A percentile compares a stretch with the other conserved stretches of the same genome.
These are phyloP conservation scores for Iphiclides podalirius DNA, from an alignment of 2,888 invertebrate species.

Conservation along the genomic window DNA sequence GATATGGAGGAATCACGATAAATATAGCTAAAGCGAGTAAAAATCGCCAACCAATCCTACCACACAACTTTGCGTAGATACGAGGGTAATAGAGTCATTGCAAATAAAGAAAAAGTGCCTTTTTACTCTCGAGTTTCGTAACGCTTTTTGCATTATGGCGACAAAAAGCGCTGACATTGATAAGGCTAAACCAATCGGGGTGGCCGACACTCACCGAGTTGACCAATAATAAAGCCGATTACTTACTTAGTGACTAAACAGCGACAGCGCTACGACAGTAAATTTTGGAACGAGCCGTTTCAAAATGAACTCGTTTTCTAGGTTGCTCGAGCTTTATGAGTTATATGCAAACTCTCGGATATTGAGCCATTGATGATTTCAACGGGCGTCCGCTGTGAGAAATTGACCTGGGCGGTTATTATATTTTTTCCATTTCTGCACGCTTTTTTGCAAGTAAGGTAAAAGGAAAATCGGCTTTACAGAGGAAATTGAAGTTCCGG, in stretches of 20 bases:
- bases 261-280: not conserved
- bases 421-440: not conserved
- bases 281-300: no score
- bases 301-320: not conserved
- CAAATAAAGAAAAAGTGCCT: conserved; percentile 2
- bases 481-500: conserved; percentile 73
- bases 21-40: no score
- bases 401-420: not conserved
- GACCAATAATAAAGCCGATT: conserved; percentile 6
- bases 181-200: conserved; percentile 3
- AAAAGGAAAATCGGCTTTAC: conserved; percentile 62
- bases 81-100: not conserved
- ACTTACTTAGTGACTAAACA: conserved; percentile 5
- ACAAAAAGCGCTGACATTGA: conserved; percentile 10
- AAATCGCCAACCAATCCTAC: no score
- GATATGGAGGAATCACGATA: no score
- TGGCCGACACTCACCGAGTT: conserved; percentile 9
- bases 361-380: not conserved
- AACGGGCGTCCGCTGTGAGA: not conserved
- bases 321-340: not conserved
- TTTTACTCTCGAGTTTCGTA: not conserved
- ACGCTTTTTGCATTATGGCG: no score
- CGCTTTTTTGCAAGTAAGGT: conserved; percentile 37
- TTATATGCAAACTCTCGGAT: not conserved
- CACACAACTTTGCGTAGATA: not conserved